Evolutionary conservation across 2,113 vertebrate species (phyloP).

Genomic region (Salvelinus sp.): DNA sequence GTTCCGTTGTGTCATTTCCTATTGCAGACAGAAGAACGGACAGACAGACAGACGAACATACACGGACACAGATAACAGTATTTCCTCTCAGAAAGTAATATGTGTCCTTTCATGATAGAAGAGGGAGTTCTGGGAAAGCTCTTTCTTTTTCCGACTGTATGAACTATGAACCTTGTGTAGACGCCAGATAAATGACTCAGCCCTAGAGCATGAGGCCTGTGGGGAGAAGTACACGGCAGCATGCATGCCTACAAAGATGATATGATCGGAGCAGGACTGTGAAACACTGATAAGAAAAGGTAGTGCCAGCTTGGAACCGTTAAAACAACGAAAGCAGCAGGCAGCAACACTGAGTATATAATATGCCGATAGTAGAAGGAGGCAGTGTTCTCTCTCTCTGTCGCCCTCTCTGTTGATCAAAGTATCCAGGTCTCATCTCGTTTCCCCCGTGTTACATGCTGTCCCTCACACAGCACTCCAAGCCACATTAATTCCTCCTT

Average conservation of each 20-base stretch:
- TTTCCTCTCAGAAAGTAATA: not conserved
- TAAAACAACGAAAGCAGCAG: not conserved
- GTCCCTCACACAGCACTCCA: not conserved
- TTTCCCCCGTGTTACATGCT: slow-evolving; percentile 28
- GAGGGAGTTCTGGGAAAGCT: not conserved
- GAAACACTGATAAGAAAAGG: not conserved
- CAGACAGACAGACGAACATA: not conserved
- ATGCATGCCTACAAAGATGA: slow-evolving; percentile 30
- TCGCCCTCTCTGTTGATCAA: not conserved
- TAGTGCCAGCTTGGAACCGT: not conserved
- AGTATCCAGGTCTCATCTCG: slow-evolving; percentile 21
- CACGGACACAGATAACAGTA: not conserved
- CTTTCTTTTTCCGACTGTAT: not conserved
- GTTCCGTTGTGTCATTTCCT: too few relatives aligned
- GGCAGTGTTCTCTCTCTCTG: not conserved
- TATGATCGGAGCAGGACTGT: slow-evolving; percentile 36
- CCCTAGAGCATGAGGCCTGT: not conserved
- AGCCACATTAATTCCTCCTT: slow-evolving; percentile 26
- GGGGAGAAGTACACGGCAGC: not conserved
- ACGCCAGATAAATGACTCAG: not conserved
- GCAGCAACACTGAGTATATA: not conserved
- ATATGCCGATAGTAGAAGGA: not conserved
- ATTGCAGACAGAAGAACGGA: not conserved
- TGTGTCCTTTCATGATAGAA: not conserved
- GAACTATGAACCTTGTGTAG: not conserved